Evolutionary conservation across 2,888 invertebrate genomes (phyloP).

Genomic region (Andrena bicolor): DNA sequence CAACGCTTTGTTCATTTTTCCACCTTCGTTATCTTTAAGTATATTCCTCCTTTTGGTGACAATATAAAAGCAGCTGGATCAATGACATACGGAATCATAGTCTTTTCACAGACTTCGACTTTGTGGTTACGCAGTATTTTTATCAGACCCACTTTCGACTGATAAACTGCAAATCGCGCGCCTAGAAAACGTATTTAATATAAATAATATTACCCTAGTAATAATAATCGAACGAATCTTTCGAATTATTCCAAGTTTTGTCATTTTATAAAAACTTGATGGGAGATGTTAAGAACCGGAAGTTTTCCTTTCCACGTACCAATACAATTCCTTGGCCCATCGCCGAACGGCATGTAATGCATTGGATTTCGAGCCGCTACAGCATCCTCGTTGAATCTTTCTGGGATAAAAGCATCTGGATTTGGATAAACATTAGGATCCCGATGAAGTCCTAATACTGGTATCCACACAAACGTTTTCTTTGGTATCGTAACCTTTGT

Average conservation of each 20-base stretch:
- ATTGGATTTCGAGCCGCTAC: conserved; percentile 71
- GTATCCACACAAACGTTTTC: conserved; percentile 62
- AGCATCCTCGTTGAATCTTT: conserved; percentile 75
- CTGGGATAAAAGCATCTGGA: conserved; percentile 77
- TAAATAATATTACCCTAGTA: neutral
- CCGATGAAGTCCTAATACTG: conserved; percentile 71
- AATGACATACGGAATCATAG: conserved; percentile 73
- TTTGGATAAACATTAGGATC: conserved; percentile 75
- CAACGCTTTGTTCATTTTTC: neutral
- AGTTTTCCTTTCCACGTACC: conserved; percentile 64
- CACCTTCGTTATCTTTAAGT: conserved; percentile 76
- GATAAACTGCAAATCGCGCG: conserved; percentile 77
- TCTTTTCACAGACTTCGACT: conserved; percentile 79
- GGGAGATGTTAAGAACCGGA: neutral
- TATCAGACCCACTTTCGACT: conserved; percentile 82
- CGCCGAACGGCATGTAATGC: conserved; percentile 78
- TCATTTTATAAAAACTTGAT: neutral
- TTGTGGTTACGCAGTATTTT: conserved; percentile 80
- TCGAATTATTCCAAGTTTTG: neutral
- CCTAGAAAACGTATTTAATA: conserved; percentile 60
- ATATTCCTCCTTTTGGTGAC: conserved; percentile 77
- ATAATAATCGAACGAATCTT: no score
- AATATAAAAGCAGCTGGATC: conserved; percentile 74
- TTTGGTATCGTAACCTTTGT: conserved; percentile 72
- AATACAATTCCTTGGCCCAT: conserved; percentile 81